Evolutionary conservation across 2,113 vertebrate genomes (phyloP), one percentile per base, ranked within the genome.

Genomic region (Ptilonorhynchus violaceus): DNA sequence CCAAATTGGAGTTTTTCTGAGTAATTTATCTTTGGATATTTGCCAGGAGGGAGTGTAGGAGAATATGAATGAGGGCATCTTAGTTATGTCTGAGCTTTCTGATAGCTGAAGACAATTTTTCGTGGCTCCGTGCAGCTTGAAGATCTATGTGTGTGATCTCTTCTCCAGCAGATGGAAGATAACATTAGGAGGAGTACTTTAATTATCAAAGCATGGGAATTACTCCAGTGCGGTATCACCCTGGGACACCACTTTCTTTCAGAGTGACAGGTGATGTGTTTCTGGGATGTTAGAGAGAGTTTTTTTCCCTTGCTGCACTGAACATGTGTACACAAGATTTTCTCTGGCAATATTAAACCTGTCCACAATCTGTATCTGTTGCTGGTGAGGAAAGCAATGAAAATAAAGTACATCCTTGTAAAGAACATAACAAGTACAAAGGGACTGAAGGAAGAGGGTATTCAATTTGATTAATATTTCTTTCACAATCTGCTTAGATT

Each of bases 11-110:
- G 46, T 78, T 94, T 85, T 67, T 86, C 79, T 94, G 85, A 78
- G 79, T 91, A 75, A 91, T 92, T 93, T 93, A 30, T 83, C 93
- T 94, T 96, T 63, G 66, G 10, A 20, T 85, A 47, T 94, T 88
- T 92, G 80, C 37, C 81, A 94, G 88, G 67, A 93, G 67, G 11
- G 46, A 80, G 39, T 96, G 44, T 44, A 60, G 62, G 52, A 95
- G 91, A 93, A 94, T 94, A 73, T 86, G 88, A 95, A 70, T 84
- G 64, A 96, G 46, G 27, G 41, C 6, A 11, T 91, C 24, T 79
- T 78, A 35, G 64, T 92, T 91, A 50, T 46, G 63, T 88, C 79
- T 93, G 58, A 84, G 52, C 24, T 93, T 84, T 83, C 41, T 91
- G 82, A 78, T 78, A 50, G 50, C 66, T 75, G 30, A 85, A 81